A percentile compares a stretch with the other conserved stretches of the same genome.
Conservation (phyloP, 2,888 invertebrate species). For the Cephonodes hylas region DNA sequence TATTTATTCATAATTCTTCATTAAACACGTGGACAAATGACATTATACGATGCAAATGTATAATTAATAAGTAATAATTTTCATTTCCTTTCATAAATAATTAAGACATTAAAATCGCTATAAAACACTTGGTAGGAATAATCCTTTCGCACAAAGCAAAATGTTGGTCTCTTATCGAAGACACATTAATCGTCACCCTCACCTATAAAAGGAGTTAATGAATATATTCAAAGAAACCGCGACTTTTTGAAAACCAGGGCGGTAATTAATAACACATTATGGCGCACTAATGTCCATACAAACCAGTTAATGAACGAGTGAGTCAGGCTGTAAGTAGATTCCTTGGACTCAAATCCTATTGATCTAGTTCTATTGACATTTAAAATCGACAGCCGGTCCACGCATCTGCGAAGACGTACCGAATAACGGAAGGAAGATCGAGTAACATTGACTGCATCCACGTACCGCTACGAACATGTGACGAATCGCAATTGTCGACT, state of each 20-base stretch:
- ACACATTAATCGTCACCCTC: too few species aligned
- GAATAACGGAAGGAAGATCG: slow-evolving; percentile 70
- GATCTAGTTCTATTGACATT: slow-evolving; percentile 48
- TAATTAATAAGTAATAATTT: too few species aligned
- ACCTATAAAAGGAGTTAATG: too few species aligned
- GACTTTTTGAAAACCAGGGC: neutral
- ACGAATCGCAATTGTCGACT: slow-evolving; percentile 41
- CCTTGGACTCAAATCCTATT: slow-evolving; percentile 29
- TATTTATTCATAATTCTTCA: too few species aligned
- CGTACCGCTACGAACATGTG: slow-evolving; percentile 35
- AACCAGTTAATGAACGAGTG: neutral
- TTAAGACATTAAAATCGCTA: too few species aligned
- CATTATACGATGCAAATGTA: too few species aligned
- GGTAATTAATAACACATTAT: neutral
- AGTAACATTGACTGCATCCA: slow-evolving; percentile 43
- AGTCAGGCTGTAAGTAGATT: neutral
- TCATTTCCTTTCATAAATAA: too few species aligned
- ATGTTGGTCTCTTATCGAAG: too few species aligned
- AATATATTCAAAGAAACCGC: neutral
- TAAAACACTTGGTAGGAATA: too few species aligned
- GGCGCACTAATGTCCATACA: neutral
- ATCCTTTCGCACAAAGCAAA: too few species aligned
- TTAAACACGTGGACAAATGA: too few species aligned
- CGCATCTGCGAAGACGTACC: slow-evolving; percentile 27
- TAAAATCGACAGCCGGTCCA: slow-evolving; percentile 37